phyloP scores from a whole-genome alignment of 2,888 invertebrate species.

The Anthrax anthrax region DNA sequence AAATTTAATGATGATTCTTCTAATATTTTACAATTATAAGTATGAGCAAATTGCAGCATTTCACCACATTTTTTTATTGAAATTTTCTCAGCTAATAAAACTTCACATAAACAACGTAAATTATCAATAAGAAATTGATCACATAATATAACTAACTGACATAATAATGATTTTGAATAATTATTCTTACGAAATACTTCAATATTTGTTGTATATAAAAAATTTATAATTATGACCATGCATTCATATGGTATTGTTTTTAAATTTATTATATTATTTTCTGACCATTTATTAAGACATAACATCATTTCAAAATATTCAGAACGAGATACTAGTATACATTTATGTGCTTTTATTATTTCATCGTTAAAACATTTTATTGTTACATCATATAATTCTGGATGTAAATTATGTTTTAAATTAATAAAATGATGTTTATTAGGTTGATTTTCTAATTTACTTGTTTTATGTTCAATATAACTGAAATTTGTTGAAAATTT shows the following conservation, averaged over 20 bases:
- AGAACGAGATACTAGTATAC: slow-evolving; percentile 62
- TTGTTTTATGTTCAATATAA: no score
- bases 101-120: slow-evolving; percentile 58
- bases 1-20: slow-evolving; percentile 62
- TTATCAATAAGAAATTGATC: slow-evolving; percentile 64
- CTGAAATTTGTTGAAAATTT: no score
- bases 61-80: slow-evolving; percentile 63
- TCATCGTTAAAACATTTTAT: slow-evolving; percentile 40
- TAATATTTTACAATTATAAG: slow-evolving; percentile 60
- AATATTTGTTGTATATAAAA: slow-evolving; percentile 57
- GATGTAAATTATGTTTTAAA: slow-evolving; percentile 22
- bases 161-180: slow-evolving; percentile 52
- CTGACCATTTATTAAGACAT: slow-evolving; percentile 61
- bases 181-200: slow-evolving; percentile 43
- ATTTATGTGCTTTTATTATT: slow-evolving; percentile 56
- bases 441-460: no score
- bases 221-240: slow-evolving; percentile 54
- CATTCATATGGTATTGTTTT: slow-evolving; percentile 27
- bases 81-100: slow-evolving; percentile 46
- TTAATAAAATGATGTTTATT: no score
- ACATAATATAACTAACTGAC: slow-evolving; percentile 59
- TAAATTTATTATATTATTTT: slow-evolving; percentile 23
- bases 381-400: slow-evolving; percentile 46
- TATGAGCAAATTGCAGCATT: slow-evolving; percentile 57
- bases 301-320: slow-evolving; percentile 80